These are phyloP conservation scores for Pachyramphus minor DNA, from an alignment of 2,113 vertebrate genomes.

Conservation along the genomic window DNA sequence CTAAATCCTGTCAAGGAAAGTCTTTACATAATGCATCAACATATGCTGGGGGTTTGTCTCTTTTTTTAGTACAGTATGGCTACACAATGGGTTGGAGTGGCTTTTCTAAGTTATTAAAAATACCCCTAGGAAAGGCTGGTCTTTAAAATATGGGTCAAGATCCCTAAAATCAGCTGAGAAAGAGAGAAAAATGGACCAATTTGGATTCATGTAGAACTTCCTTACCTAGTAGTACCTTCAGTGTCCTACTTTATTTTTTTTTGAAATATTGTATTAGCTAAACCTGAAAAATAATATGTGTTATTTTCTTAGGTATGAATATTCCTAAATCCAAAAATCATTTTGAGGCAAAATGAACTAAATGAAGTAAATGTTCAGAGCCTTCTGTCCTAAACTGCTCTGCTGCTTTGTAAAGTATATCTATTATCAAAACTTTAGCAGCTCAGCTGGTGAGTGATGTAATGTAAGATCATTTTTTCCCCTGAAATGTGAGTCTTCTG, in stretches of 20 bases:
- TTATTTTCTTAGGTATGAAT: not conserved
- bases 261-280: not conserved
- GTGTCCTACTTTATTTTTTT: not conserved
- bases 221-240: not conserved
- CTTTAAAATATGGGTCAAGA: not conserved
- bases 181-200: not conserved
- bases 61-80: constrained; percentile 9
- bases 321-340: not conserved
- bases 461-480: not conserved
- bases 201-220: not conserved
- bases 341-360: not conserved
- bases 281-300: not conserved
- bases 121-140: not conserved
- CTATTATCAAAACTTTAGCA: not conserved
- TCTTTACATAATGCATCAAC: constrained; percentile 72
- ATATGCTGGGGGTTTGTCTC: constrained; percentile 52
- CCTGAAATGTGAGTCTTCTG: not conserved
- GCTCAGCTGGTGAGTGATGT: not conserved
- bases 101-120: constrained; percentile 24
- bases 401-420: not conserved
- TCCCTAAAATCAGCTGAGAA: not conserved
- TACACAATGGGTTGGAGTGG: constrained; percentile 8
- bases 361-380: not conserved
- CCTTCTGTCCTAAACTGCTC: not conserved
- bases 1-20: constrained; percentile 64